Evolutionary conservation across 1,140 invertebrate species (phyloP).

Genomic region (Meloidogyne exigua): DNA sequence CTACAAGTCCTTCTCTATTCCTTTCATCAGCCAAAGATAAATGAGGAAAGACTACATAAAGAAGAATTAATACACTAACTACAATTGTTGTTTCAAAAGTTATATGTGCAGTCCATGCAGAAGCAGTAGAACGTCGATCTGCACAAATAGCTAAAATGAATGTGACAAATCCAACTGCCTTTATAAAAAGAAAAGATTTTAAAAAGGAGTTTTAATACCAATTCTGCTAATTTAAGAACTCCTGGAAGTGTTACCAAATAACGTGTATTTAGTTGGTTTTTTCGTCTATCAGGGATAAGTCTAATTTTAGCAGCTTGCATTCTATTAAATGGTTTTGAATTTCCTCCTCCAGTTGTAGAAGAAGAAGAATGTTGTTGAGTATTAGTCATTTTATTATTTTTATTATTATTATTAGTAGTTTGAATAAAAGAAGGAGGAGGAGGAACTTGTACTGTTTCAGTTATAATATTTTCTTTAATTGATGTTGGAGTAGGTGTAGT

Average conservation of each 20-base stretch:
- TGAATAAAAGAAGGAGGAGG: background rate
- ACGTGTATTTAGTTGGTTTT: slow-evolving; percentile 60
- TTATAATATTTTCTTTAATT: background rate
- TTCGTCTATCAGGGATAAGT: slow-evolving; percentile 56
- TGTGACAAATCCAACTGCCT: slow-evolving; percentile 58
- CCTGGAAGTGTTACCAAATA: slow-evolving; percentile 57
- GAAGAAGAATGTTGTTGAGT: background rate
- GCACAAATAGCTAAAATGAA: slow-evolving; percentile 62
- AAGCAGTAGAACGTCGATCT: slow-evolving; percentile 56
- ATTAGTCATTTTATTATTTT: background rate
- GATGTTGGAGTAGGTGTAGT: background rate
- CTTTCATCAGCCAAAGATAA: slow-evolving; percentile 57
- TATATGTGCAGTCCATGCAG: slow-evolving; percentile 63
- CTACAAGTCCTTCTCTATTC: slow-evolving; percentile 58
- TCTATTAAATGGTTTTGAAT: slow-evolving; percentile 32
- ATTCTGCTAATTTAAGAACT: slow-evolving; percentile 60
- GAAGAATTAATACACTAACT: slow-evolving; percentile 51
- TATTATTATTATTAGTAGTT: no score
- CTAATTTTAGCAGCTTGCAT: slow-evolving; percentile 47
- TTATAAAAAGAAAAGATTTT: slow-evolving; percentile 6
- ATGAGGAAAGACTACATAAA: slow-evolving; percentile 62
- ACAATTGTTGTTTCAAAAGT: slow-evolving; percentile 60
- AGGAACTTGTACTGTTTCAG: background rate
- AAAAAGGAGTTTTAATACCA: slow-evolving; percentile 44
- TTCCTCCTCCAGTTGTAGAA: background rate